Evolutionary conservation across 2,113 vertebrate species (phyloP), one percentile per base, ranked within the genome.

Genomic region (Syrrhaptes paradoxus): DNA sequence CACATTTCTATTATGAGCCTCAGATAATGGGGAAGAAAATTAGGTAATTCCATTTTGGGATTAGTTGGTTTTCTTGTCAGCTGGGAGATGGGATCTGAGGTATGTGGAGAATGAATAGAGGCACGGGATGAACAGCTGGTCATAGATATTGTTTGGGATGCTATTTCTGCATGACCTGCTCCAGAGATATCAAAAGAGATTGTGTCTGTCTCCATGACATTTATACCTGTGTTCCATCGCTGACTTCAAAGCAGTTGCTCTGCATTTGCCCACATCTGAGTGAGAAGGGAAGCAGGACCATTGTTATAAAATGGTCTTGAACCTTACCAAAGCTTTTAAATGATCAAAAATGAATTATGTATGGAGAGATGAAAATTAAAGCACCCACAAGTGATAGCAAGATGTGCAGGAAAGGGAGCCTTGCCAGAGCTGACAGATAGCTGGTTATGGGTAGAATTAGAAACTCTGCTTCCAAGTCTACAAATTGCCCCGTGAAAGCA

Each of bases 21-120:
- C 65, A 88, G 82, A 91, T 96, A 96, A 88, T 79, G 46, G 95
- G 73, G 83, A 95, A 92, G 92, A 94, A 94, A 96, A 95, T 95
- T 77, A 95, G 93, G 93, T 92, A 96, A 95, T 94, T 88, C 85
- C 87, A 83, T 93, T 97, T 94, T 93, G 93, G 48, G 78, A 94
- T 94, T 94, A 96, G 87, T 75, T 87, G 85, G 55, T 83, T 95
- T 93, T 92, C 85, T 90, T 65, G 79, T 93, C 95, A 93, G 72
- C 82, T 96, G 93, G 76, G 95, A 95, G 88, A 93, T 78, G 95
- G 90, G 85, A 86, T 94, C 87, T 94, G 85, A 90, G 68, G 75
- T 86, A 85, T 61, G 73, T 74, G 48, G 79, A 88, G 95, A 96
- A 90, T 81, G 90, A 90, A 65, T 78, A 61, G 79, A 90, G 90